Evolutionary conservation across 2,888 invertebrate genomes (phyloP), one percentile per base, ranked within the genome.

Genomic region (Caenorhabditis doughertyi): DNA sequence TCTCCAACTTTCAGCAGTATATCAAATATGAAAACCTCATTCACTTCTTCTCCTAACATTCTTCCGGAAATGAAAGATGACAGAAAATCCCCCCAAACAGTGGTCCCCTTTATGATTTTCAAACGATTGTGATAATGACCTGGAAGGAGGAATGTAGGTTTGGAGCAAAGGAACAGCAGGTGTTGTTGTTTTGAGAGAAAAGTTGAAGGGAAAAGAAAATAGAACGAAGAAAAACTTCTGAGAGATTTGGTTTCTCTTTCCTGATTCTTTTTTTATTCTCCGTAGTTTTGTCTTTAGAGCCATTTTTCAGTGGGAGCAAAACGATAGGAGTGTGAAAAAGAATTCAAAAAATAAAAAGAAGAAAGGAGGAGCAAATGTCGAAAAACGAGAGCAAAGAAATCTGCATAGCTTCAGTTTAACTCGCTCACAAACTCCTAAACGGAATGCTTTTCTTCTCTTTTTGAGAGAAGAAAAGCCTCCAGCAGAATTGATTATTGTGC

Each of bases 51-150:
- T 21, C 8, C 58, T 42, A 21, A 5, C 25, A 62, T 51, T 42
- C n/a, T 44, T 72, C 62, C 72, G 72, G 72, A 72, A 72, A 72
- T 58, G 51, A 71, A 58, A 47, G 35, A 71, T 51, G 71, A 49
- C 60, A 39, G 32, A 21, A 71, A 47, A 47, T 3, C 39, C 39
- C 29, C 42, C 21, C 42, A 70, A 70, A n/a, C 18, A 35, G 18
- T 42, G 67, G 67, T 21, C 55, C n/a, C 51, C 27, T 21, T 65
- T 65, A 65, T 56, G 9, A 16, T 76, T n/a, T 42, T 29, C 13
- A 42, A 68, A 68, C 32, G 51, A 77, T 77, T 77, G 77, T 77
- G 70, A 77, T 68, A 77, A 77, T 77, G 68, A 68, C 68, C 77
- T 62, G 60, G 53, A 13, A 51, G 67, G 35, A 67, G 32, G 51